phyloP scores from a whole-genome alignment of 2,888 invertebrate species.

The Thumatha senex region DNA sequence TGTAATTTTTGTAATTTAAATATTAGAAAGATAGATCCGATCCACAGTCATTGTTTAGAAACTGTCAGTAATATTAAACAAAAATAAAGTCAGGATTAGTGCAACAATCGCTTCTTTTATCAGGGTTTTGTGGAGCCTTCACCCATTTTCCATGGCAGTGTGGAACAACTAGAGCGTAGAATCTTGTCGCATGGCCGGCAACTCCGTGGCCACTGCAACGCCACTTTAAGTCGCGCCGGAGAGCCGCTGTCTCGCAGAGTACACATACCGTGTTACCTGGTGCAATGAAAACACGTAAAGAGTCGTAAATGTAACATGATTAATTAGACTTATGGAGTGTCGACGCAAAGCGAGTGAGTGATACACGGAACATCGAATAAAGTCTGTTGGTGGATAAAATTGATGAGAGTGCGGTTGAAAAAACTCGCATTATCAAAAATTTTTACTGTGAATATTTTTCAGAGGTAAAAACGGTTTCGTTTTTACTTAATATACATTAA shows the following conservation, averaged over 20 bases:
- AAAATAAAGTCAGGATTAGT: constrained; percentile 75
- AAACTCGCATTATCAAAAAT: not conserved
- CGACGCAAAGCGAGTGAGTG: not conserved
- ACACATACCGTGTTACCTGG: constrained; percentile 91
- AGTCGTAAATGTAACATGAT: not conserved
- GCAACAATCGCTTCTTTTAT: constrained; percentile 65
- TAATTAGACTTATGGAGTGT: not conserved
- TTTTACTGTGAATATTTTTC: not conserved
- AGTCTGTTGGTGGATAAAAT: not conserved
- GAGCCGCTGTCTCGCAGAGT: constrained; percentile 92
- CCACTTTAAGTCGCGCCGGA: constrained; percentile 88
- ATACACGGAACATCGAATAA: not conserved
- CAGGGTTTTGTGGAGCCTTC: constrained; percentile 71
- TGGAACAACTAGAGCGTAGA: constrained; percentile 92
- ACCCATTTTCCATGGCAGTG: constrained; percentile 96
- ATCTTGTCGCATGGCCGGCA: constrained; percentile 88
- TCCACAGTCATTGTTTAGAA: not conserved
- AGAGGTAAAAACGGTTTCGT: not conserved
- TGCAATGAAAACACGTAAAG: not conserved
- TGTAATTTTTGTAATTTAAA: too few species aligned
- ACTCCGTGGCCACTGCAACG: constrained; percentile 94
- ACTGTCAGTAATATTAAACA: constrained; percentile 49
- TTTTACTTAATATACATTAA: too few species aligned
- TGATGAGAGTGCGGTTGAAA: not conserved
- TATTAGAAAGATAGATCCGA: too few species aligned